Conservation (phyloP, 2,797 vertebrate genomes). For the Channa striata region DNA sequence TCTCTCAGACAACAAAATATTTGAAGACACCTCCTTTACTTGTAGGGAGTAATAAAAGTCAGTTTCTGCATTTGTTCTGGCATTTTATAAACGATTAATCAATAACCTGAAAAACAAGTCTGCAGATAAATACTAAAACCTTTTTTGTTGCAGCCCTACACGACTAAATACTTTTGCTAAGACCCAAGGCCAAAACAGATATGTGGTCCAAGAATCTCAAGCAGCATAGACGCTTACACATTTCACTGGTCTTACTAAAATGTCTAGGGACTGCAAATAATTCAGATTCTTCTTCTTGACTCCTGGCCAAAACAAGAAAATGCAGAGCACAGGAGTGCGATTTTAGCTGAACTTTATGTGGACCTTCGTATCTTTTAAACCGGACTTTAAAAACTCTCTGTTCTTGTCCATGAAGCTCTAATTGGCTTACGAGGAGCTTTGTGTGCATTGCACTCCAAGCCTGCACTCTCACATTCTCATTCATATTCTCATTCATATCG, state of each 20-base stretch:
- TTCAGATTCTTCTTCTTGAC: constrained; percentile 35
- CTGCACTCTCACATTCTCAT: too few relatives aligned
- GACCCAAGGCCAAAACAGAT: constrained; percentile 15
- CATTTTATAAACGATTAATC: too few relatives aligned
- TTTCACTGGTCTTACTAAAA: constrained; percentile 37
- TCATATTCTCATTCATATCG: not conserved
- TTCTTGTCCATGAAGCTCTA: constrained; percentile 26
- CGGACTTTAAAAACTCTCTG: constrained; percentile 33
- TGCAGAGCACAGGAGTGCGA: not conserved
- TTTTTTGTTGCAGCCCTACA: not conserved
- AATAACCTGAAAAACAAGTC: not conserved
- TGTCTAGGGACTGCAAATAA: constrained; percentile 25
- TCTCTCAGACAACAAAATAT: too few relatives aligned
- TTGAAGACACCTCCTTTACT: too few relatives aligned
- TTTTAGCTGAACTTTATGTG: constrained; percentile 26
- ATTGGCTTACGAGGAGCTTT: constrained; percentile 27
- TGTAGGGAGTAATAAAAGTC: too few relatives aligned
- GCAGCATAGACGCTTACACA: constrained; percentile 13
- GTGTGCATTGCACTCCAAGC: constrained; percentile 8
- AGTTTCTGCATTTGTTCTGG: too few relatives aligned
- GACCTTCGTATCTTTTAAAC: constrained; percentile 17
- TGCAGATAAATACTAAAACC: not conserved
- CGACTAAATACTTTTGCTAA: not conserved
- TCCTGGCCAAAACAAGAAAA: constrained; percentile 36
- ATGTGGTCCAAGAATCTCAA: constrained; percentile 16